phyloP scores from a whole-genome alignment of 2,888 invertebrate species.

The Flexamia atlantica region DNA sequence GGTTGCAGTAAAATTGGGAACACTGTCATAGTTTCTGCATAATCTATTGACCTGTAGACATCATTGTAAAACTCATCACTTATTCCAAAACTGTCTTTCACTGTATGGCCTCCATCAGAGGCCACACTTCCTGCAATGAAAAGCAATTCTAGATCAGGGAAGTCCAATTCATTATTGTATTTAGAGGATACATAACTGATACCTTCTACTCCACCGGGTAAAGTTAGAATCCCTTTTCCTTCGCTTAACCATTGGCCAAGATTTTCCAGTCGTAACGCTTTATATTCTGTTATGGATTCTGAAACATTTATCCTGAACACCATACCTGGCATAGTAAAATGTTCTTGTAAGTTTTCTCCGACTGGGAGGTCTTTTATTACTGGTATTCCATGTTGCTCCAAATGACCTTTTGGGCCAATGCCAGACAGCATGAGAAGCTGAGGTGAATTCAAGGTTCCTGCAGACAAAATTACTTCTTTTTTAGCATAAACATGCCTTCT shows the following conservation, averaged over 20 bases:
- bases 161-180: conserved; percentile 73
- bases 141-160: conserved; percentile 85
- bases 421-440: conserved; percentile 84
- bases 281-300: conserved; percentile 64
- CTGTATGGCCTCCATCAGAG: conserved; percentile 77
- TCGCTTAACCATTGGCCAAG: conserved; percentile 67
- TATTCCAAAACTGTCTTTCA: conserved; percentile 75
- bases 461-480: conserved; percentile 81
- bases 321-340: conserved; percentile 80
- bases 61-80: conserved; percentile 75
- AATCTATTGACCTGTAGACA: conserved; percentile 75
- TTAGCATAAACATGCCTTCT: conserved; percentile 74
- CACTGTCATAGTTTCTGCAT: conserved; percentile 76
- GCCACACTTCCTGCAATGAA: conserved; percentile 80
- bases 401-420: conserved; percentile 80
- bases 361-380: conserved; percentile 81
- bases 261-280: conserved; percentile 56
- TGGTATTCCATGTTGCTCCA: conserved; percentile 79
- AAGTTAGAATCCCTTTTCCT: conserved; percentile 74
- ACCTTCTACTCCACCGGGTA: conserved; percentile 79
- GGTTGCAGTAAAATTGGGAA: conserved; percentile 80
- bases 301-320: conserved; percentile 77
- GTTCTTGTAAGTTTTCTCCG: conserved; percentile 83
- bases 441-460: conserved; percentile 89
- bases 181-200: conserved; percentile 80